A percentile compares a stretch with the other conserved stretches of the same genome.
Evolutionary conservation across 1,140 invertebrate genomes (phyloP).

Genomic region (Saxidomus purpurata): DNA sequence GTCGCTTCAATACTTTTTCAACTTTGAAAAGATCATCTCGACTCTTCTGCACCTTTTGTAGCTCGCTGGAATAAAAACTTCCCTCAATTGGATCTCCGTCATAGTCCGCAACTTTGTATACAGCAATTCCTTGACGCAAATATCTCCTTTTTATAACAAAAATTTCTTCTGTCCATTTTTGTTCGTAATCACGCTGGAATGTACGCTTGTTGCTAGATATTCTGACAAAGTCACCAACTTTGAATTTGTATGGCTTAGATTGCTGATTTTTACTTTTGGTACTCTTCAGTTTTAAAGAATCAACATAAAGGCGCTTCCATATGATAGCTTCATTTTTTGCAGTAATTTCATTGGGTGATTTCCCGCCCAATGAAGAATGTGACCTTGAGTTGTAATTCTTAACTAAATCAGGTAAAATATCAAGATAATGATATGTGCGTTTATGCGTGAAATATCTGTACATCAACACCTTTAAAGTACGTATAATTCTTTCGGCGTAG

Average conservation of each 20-base stretch:
- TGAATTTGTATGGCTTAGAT: too few relatives aligned
- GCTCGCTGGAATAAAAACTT: slow-evolving; percentile 6
- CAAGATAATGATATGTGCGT: too few relatives aligned
- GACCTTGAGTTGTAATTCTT: slow-evolving; percentile 21
- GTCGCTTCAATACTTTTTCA: slow-evolving; percentile 11
- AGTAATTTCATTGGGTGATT: background rate
- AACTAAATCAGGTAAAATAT: background rate
- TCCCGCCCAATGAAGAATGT: too few relatives aligned
- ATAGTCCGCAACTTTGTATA: too few relatives aligned
- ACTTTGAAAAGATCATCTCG: background rate
- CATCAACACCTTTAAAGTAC: slow-evolving; percentile 31
- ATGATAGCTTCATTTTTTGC: background rate
- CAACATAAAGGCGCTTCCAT: background rate
- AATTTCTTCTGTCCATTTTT: too few relatives aligned
- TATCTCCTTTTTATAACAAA: too few relatives aligned
- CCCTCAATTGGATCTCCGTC: background rate
- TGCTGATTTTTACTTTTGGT: too few relatives aligned
- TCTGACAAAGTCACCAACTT: too few relatives aligned
- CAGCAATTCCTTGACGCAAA: too few relatives aligned
- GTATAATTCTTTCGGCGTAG: slow-evolving; percentile 25
- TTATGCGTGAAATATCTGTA: slow-evolving; percentile 18
- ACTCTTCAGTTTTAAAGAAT: background rate
- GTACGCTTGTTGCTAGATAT: too few relatives aligned
- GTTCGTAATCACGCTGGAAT: too few relatives aligned
- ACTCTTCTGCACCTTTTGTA: background rate